Evolutionary conservation across 2,797 vertebrate genomes (phyloP), one percentile per base, ranked within the genome.

Genomic region (Gorsachius magnificus): DNA sequence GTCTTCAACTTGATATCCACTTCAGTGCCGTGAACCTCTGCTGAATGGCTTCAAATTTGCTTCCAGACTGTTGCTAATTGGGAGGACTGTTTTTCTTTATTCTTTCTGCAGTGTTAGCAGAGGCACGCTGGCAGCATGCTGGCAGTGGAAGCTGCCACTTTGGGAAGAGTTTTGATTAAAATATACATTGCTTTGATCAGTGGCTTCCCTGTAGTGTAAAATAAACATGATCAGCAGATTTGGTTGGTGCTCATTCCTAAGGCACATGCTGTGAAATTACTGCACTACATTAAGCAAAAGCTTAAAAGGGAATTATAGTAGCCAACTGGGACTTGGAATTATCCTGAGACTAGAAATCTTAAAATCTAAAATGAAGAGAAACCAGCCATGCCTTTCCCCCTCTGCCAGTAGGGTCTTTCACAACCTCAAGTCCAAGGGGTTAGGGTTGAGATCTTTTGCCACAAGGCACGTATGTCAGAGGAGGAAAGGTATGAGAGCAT

Each of bases 151-250:
- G 69, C 82, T 88, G 74, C 70, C 71, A 77, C 86, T 92, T 93
- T 80, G 64, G 89, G 74, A 95, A 91, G 66, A 91, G 58, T 92
- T 95, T 36, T 92, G 90, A 94, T 87, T 80, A 89, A 96, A 96
- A 90, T 84, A 82, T 20, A 51, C 80, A 53, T 66, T 63, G 77
- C 83, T 95, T 92, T 93, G 89, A 92, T 96, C 80, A 68, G 45
- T 43, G 58, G 18, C 81, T 95, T 92, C 75, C 92, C 89, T 85
- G 81, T 38, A 74, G 81, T 25, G 22, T 24, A 74, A 92, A 85
- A 95, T 57, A 92, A 90, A 95, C 88, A 77, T 0, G 26, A 91
- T 88, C 89, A 95, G 85, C 89, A 86, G 33, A 81, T 96, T 94
- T 11, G 60, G 70, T 70, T 53, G 87, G 60, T 93, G 91, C 13